Base-by-base conservation (phyloP, 2,888 invertebrate genomes). In the Trachelus stipa region DNA sequence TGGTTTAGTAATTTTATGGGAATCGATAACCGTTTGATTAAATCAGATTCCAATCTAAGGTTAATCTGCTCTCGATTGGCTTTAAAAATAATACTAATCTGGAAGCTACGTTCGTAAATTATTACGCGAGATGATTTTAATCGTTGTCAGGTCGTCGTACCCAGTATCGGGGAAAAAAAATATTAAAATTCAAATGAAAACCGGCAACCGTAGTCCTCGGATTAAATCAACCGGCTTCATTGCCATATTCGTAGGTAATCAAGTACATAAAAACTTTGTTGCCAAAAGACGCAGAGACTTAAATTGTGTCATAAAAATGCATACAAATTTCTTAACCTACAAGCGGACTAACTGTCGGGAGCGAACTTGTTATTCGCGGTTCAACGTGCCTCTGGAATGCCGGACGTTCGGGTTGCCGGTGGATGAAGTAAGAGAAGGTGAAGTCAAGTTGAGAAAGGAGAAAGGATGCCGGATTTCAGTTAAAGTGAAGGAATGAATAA, bases 341-440 rank as follows among this genome's bases (percentile, higher is more conserved):
- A 56, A 56, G 23, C 9, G 23, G 23, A 56, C 2, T 56, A 56
- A 15, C 23, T 56, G 56, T 56, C 56, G 15, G 23, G 23, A 56
- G 23, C 23, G 23, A 23, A 23, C 56, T 23, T 56, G 56, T 56
- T 56, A 34, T 71, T 71, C 15, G 83, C 83, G 86, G 88, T 89
- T 90, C 88, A 90, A 89, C 85, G 90, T 87, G 88, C 89, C 86
- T 84, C 81, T 79, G 89, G 89, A 90, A 90, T 90, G 88, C 85
- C 82, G 85, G 83, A 83, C 79, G 82, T 81, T 83, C 73, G 80
- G 78, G 12, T 79, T 78, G 79, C 80, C 79, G 82, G 82, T 83
- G 83, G 83, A 84, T 85, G 85, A 86, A 83, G 86, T 87, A 87
- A 88, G 83, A 80, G 81, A 73, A 71, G 71, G 71, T 15, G 12